Conservation (phyloP, 2,888 invertebrate genomes). For the Heliconius aoede region DNA sequence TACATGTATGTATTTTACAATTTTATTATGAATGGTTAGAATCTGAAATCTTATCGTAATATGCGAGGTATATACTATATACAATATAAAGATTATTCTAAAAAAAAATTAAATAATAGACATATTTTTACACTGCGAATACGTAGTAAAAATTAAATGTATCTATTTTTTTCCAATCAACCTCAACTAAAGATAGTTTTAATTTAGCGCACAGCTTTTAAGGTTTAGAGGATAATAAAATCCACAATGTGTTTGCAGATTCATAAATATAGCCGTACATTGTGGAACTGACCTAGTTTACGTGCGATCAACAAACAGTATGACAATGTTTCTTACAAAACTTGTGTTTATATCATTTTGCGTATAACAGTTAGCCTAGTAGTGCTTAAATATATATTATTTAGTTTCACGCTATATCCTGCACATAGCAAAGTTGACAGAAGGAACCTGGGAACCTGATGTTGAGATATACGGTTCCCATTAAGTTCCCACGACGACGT, state of each 20-base stretch:
- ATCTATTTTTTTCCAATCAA: not conserved
- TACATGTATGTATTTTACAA: constrained; percentile 12
- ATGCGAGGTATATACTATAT: not conserved
- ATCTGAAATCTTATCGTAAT: not conserved
- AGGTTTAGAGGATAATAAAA: constrained; percentile 31
- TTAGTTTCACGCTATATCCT: too few species aligned
- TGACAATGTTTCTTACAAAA: constrained; percentile 36
- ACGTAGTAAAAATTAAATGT: not conserved
- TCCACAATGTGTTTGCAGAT: constrained; percentile 34
- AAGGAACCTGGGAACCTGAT: too few species aligned
- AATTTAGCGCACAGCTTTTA: constrained; percentile 22
- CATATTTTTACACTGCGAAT: not conserved
- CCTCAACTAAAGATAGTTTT: constrained; percentile 6
- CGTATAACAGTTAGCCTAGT: constrained; percentile 4
- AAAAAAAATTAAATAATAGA: not conserved
- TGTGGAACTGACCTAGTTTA: constrained; percentile 40
- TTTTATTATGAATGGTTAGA: not conserved
- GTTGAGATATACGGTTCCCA: too few species aligned
- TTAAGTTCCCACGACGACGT: too few species aligned
- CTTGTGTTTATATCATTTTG: constrained; percentile 32
- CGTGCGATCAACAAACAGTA: constrained; percentile 32
- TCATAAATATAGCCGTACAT: constrained; percentile 38
- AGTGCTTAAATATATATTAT: not conserved
- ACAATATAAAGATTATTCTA: not conserved
- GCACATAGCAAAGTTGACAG: too few species aligned